Percentiles rank a stretch among this genome's conserved stretches.
phyloP scores from a whole-genome alignment of 1,140 invertebrate species.

The Procambarus virginalis region DNA sequence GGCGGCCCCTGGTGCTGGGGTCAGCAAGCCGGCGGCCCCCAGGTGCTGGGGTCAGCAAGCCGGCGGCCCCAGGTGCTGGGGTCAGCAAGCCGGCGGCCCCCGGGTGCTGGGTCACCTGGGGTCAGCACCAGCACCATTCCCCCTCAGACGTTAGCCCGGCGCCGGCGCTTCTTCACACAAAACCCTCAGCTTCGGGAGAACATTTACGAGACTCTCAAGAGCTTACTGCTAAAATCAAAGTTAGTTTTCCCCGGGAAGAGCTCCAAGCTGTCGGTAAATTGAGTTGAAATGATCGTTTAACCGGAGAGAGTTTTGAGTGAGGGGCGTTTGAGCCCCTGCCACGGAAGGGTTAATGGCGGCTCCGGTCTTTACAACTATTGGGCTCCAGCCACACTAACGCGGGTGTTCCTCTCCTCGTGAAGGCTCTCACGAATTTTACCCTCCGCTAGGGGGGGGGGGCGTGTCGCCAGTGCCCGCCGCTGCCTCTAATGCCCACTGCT shows the following conservation, averaged over 20 bases:
- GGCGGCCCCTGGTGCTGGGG: too few relatives aligned
- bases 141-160: too few relatives aligned
- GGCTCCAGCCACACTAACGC: neutral
- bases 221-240: slow-evolving; percentile 2
- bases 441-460: neutral
- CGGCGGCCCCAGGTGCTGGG: too few relatives aligned
- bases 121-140: too few relatives aligned
- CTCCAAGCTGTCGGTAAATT: slow-evolving; percentile 1
- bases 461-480: too few relatives aligned
- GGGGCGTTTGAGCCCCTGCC: neutral
- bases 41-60: too few relatives aligned
- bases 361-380: neutral
- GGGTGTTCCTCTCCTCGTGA: neutral
- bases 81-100: too few relatives aligned
- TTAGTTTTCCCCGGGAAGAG: neutral
- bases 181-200: neutral
- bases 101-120: too few relatives aligned
- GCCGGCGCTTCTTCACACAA: neutral
- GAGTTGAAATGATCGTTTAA: slow-evolving; percentile 13
- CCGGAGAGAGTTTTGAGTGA: neutral
- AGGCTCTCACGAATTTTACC: neutral
- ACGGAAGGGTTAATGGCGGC: neutral
- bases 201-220: neutral
- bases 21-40: too few relatives aligned
- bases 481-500: too few relatives aligned